phyloP scores from a whole-genome alignment of 2,113 vertebrate genomes.

The Ciconia maguari region DNA sequence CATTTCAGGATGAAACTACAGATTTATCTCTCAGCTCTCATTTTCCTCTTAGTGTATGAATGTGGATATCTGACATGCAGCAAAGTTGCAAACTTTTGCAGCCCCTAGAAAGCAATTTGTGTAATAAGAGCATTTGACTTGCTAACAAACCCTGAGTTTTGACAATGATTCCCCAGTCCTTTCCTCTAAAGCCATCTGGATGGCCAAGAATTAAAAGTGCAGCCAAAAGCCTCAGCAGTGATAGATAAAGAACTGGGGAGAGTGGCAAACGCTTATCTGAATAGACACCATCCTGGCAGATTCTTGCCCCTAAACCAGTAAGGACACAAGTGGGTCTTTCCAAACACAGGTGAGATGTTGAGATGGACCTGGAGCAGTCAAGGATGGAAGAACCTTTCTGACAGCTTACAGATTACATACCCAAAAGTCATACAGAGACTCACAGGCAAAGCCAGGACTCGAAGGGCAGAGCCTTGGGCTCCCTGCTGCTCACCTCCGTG shows the following conservation, averaged over 20 bases:
- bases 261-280: rapidly evolving
- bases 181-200: not conserved
- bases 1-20: not conserved
- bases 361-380: not conserved
- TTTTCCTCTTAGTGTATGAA: rapidly evolving
- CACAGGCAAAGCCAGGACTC: not conserved
- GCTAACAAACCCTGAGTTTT: not conserved
- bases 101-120: not conserved
- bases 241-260: not conserved
- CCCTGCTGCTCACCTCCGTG: not conserved
- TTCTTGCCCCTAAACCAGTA: not conserved
- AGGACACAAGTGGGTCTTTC: rapidly evolving
- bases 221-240: not conserved
- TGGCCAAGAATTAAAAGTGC: not conserved
- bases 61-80: not conserved
- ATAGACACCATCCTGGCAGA: rapidly evolving
- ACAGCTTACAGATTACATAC: not conserved
- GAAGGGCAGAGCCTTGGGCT: not conserved
- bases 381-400: not conserved
- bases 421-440: not conserved
- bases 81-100: not conserved
- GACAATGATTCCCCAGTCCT: not conserved
- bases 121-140: not conserved
- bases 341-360: no score
- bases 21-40: not conserved